Evolutionary conservation across 2,113 vertebrate species (phyloP).

Genomic region (Phylloscopus trochilus): DNA sequence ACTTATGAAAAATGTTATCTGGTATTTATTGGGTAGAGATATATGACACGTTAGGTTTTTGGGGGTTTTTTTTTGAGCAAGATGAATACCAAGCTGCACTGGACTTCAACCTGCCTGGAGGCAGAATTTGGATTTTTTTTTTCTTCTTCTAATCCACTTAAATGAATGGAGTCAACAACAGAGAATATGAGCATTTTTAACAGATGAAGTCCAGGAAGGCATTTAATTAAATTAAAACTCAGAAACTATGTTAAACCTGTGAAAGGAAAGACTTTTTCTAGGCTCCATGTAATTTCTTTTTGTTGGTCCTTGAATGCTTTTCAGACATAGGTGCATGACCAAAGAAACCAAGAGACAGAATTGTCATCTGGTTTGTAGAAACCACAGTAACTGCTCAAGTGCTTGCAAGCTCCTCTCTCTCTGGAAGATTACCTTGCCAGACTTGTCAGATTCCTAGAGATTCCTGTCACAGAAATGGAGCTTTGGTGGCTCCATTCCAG

Average conservation of each 20-base stretch:
- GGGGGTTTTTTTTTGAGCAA: not conserved
- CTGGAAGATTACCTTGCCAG: not conserved
- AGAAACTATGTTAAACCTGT: not conserved
- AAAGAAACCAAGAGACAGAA: not conserved
- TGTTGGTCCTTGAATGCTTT: not conserved
- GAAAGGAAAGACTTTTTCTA: not conserved
- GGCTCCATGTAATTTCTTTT: not conserved
- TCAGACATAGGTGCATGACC: not conserved
- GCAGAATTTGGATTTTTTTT: not conserved
- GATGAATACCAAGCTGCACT: not conserved
- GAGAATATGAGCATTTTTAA: not conserved
- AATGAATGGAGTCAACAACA: not conserved
- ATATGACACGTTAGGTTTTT: not conserved
- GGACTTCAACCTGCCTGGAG: not conserved
- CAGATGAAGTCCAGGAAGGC: not conserved
- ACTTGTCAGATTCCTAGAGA: not conserved
- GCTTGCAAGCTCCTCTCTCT: not conserved
- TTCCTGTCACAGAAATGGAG: not conserved
- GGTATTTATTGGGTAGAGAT: not conserved
- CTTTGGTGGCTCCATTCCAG: not conserved
- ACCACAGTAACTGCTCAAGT: not conserved
- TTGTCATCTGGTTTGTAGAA: not conserved
- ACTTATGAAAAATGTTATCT: not conserved
- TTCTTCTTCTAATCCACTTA: not conserved
- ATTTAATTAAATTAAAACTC: constrained; percentile 22